Evolutionary conservation across 2,888 invertebrate genomes (phyloP).

Genomic region (Apamea crenata): DNA sequence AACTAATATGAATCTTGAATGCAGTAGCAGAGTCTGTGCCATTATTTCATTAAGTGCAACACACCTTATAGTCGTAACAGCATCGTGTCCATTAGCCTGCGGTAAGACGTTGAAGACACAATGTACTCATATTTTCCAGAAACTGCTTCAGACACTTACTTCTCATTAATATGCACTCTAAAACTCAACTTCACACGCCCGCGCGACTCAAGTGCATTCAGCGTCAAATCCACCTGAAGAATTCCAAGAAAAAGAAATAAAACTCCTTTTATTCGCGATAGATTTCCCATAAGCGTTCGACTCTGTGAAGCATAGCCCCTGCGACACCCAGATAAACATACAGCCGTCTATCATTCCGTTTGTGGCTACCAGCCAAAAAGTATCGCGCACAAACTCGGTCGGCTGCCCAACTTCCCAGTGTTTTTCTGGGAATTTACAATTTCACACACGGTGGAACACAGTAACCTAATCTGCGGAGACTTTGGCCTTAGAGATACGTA

Average conservation of each 20-base stretch:
- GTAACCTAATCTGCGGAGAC: slow-evolving; percentile 43
- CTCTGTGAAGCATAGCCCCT: slow-evolving; percentile 35
- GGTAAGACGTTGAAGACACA: not conserved
- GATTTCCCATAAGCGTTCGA: slow-evolving; percentile 48
- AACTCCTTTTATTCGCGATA: slow-evolving; percentile 28
- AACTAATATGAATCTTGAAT: not conserved
- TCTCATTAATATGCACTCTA: slow-evolving; percentile 7
- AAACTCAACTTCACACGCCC: not conserved
- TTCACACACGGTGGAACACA: slow-evolving; percentile 47
- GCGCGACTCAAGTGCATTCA: not conserved
- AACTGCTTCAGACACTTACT: not conserved
- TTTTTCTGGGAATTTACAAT: slow-evolving; percentile 63
- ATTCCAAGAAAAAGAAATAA: slow-evolving; percentile 17
- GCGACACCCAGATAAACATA: slow-evolving; percentile 52
- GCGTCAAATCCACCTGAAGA: slow-evolving; percentile 29
- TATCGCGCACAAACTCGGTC: slow-evolving; percentile 34
- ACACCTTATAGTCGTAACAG: not conserved
- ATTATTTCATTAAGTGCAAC: slow-evolving; percentile 6
- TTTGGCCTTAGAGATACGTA: slow-evolving; percentile 43
- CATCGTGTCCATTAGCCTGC: slow-evolving; percentile 1
- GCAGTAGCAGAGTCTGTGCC: not conserved
- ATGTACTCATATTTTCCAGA: slow-evolving; percentile 20
- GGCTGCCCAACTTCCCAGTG: slow-evolving; percentile 18
- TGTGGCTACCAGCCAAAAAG: slow-evolving; percentile 57
- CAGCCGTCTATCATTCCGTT: slow-evolving; percentile 52